A percentile compares a stretch with the other conserved stretches of the same genome.
Conservation (phyloP, 37 sponge, comb jelly and placozoan genomes). For the Dysidea cf. avara region DNA sequence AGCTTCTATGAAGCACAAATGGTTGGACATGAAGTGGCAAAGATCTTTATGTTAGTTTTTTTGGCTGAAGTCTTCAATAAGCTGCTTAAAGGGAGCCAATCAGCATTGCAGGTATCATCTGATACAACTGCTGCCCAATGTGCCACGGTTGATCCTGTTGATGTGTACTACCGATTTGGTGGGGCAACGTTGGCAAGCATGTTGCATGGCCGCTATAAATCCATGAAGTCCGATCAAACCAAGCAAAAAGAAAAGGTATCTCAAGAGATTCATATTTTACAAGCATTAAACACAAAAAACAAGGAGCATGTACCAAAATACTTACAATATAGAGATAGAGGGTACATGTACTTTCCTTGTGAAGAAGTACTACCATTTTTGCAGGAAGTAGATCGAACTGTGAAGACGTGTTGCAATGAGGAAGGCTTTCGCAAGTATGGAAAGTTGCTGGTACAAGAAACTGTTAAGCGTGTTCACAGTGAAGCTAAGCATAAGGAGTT, state of each 20-base stretch:
- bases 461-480: not conserved
- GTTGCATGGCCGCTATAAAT: conserved; percentile 7
- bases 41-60: conserved; percentile 8
- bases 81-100: not conserved
- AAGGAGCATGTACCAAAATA: conserved; percentile 14
- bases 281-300: conserved; percentile 1
- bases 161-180: conserved; percentile 20
- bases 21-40: not conserved
- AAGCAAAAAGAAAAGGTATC: conserved; percentile 8
- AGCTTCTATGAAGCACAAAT: too few relatives aligned
- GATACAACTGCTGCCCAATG: not conserved
- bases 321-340: conserved; percentile 18
- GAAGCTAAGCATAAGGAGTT: too few relatives aligned
- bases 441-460: not conserved
- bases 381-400: not conserved
- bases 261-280: conserved; percentile 8
- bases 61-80: conserved; percentile 2
- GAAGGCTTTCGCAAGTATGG: not conserved
- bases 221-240: not conserved
- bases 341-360: conserved; percentile 30
- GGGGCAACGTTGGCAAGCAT: conserved; percentile 14
- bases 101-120: too few relatives aligned
- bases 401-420: not conserved
- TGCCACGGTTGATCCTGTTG: not conserved
- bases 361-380: conserved; percentile 10